Evolutionary conservation across 2,888 invertebrate genomes (phyloP), one percentile per base, ranked within the genome.

Genomic region (Hermaeophaga mercurialis): DNA sequence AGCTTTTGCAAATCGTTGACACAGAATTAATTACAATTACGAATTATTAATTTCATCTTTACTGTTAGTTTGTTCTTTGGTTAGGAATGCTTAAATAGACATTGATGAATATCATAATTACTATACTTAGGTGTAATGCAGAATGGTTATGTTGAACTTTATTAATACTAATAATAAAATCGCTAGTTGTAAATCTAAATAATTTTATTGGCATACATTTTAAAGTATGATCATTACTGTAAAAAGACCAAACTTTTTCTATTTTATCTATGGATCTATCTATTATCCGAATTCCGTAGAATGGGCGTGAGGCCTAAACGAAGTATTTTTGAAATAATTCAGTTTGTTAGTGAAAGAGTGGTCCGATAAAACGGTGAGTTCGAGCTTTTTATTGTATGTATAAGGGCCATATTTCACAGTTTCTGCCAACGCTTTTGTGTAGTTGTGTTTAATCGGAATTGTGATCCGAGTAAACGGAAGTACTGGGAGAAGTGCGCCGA

Each of bases 401-500:
- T 53, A 62, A 58, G 52, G 47, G 62, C 56, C 56, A 58, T 64
- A 64, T 59, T 63, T 64, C 59, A 65, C 61, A 50, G 58, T 56
- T 56, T 45, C 58, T 63, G 65, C 64, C 66, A 61, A 66, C 66
- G 67, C 68, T 67, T 67, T 68, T 67, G 64, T 66, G 65, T 66
- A 67, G 66, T 66, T 66, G 66, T 59, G 66, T 67, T 68, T 67
- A 66, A 68, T 67, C 69, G 63, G 63, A 64, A 60, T 66, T 65
- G 63, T 65, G 63, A 63, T 66, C 58, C 65, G 65, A 64, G 62
- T 63, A 63, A 63, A 66, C 67, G 67, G 67, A 67, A 67, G 64
- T 70, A 74, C 73, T 63, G 72, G 71, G 70, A 72, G 69, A 70
- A 73, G 71, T 72, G 71, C 70, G 69, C 68, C 67, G 72, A 71